phyloP scores from a whole-genome alignment of 2,113 vertebrate species.

The Ovis canadensis region DNA sequence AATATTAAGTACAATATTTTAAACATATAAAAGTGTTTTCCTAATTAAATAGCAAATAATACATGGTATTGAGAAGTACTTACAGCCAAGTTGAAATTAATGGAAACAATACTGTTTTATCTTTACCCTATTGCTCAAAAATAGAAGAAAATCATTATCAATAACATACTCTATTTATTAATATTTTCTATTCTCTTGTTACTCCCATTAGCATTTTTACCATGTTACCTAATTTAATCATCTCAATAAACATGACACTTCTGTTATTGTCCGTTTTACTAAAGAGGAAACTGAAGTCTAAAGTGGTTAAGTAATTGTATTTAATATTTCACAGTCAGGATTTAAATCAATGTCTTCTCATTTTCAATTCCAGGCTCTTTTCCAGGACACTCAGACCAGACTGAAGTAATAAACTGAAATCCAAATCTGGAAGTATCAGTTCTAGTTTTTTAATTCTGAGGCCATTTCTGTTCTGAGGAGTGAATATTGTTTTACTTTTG shows the following conservation, averaged over 20 bases:
- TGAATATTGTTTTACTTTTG: neutral
- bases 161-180: neutral
- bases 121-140: neutral
- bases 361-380: conserved; percentile 6
- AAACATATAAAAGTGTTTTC: neutral
- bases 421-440: neutral
- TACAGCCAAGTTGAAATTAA: neutral
- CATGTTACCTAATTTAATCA: neutral
- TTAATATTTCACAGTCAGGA: neutral
- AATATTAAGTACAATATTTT: neutral
- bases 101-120: neutral
- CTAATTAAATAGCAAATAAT: neutral
- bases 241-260: neutral
- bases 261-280: neutral
- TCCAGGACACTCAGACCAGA: neutral
- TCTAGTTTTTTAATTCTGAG: conserved; percentile 1
- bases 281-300: neutral
- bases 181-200: neutral
- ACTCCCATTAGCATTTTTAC: neutral
- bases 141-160: neutral
- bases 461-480: neutral
- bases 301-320: neutral
- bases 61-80: neutral
- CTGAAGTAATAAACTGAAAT: conserved; percentile 17
- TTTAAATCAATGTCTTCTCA: conserved; percentile 40